Evolutionary conservation across 2,888 invertebrate genomes (phyloP).

Genomic region (Rosalia funebris): DNA sequence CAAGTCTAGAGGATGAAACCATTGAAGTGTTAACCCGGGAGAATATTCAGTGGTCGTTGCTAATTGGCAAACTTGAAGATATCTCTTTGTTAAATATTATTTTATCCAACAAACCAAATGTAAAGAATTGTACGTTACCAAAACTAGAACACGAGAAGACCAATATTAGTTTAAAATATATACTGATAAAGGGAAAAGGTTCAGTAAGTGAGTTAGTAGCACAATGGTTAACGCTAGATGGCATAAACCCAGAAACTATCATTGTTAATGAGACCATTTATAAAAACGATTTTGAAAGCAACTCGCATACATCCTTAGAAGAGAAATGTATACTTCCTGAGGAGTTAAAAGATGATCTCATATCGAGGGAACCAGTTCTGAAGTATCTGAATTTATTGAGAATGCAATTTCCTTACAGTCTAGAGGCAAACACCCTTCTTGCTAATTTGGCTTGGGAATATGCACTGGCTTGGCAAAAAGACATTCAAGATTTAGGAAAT

Average conservation of each 20-base stretch:
- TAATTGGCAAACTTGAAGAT: constrained; percentile 91
- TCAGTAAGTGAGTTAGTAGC: constrained; percentile 90
- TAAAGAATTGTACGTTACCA: constrained; percentile 63
- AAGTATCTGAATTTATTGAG: constrained; percentile 74
- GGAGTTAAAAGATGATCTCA: neutral
- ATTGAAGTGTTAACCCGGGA: constrained; percentile 79
- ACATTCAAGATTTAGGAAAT: constrained; percentile 72
- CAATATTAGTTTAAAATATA: constrained; percentile 74
- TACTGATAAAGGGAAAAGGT: constrained; percentile 75
- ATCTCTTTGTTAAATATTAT: constrained; percentile 82
- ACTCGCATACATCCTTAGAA: constrained; percentile 26
- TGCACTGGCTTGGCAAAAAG: constrained; percentile 86
- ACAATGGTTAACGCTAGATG: constrained; percentile 83
- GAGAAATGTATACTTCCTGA: constrained; percentile 14
- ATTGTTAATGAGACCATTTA: constrained; percentile 66
- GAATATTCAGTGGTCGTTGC: constrained; percentile 85
- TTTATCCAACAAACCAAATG: constrained; percentile 66
- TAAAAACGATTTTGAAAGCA: constrained; percentile 43
- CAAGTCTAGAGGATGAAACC: constrained; percentile 57
- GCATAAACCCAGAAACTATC: constrained; percentile 74
- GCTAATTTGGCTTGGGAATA: constrained; percentile 94
- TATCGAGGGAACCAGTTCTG: constrained; percentile 64
- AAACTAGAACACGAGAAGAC: constrained; percentile 68
- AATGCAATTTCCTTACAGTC: constrained; percentile 86
- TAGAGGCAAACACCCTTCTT: constrained; percentile 80